Percentiles rank a stretch among this genome's conserved stretches.
These are phyloP conservation scores for Eurosta solidaginis DNA, from an alignment of 1,140 invertebrate genomes.

Conservation along the genomic window DNA sequence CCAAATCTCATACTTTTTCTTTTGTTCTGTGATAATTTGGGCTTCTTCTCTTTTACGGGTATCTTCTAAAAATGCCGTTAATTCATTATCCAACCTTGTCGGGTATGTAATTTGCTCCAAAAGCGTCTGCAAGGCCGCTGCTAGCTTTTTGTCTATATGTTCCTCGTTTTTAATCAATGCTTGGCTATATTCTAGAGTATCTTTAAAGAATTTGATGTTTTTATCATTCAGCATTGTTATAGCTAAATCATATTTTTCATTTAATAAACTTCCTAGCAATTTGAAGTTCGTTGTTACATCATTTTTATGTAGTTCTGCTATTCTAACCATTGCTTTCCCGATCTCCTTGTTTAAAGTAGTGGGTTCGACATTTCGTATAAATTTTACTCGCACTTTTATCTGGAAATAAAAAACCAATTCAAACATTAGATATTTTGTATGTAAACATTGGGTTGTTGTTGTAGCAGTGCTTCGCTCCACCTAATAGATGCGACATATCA, in stretches of 20 bases:
- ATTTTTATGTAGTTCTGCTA: conserved; percentile 71
- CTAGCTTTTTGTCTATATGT: background rate
- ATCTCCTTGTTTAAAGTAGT: conserved; percentile 76
- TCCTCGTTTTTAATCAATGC: conserved; percentile 36
- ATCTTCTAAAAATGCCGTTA: conserved; percentile 30
- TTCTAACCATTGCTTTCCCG: conserved; percentile 71
- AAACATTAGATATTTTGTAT: too few species aligned
- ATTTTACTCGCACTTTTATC: conserved; percentile 77
- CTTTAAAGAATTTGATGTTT: background rate
- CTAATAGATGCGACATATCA: too few species aligned
- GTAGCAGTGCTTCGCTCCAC: too few species aligned
- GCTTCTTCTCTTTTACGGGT: conserved; percentile 63
- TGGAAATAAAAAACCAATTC: too few species aligned
- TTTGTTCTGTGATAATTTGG: conserved; percentile 65
- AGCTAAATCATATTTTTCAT: conserved; percentile 69
- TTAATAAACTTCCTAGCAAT: conserved; percentile 71
- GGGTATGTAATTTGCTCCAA: background rate
- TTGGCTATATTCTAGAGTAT: conserved; percentile 18
- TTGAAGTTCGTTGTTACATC: conserved; percentile 65
- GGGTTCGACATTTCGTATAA: conserved; percentile 82
- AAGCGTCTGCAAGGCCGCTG: background rate
- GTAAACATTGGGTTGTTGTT: too few species aligned
- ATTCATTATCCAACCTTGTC: background rate
- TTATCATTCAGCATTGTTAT: conserved; percentile 33
- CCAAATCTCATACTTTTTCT: conserved; percentile 42